Evolutionary conservation across 2,888 invertebrate genomes (phyloP), one percentile per base, ranked within the genome.

Genomic region (Coenonympha arcania): DNA sequence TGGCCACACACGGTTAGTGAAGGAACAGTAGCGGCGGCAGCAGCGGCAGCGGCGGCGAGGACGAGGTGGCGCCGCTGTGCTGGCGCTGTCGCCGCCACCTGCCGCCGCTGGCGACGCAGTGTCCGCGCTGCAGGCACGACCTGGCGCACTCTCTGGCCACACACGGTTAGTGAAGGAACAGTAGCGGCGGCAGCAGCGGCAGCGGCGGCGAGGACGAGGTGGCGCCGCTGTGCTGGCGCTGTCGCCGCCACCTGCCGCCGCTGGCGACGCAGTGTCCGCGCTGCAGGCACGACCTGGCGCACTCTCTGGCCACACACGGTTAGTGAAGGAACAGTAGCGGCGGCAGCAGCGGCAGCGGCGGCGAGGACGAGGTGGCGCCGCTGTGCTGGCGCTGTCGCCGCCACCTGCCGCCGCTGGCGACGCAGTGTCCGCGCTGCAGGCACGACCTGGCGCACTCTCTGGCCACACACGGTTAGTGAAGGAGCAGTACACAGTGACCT

Each of bases 351-450:
- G 98, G 57, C 8, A 60, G 60, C 11, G 62, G 62, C 1, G 92
- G 93, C 52, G 98, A 98, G 77, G 93, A 94, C 1, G 98, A 98
- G 76, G 95, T 97, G 64, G 81, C 96, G 48, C 94, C 96, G 0
- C 90, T 99, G 81, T 99, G 99, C 77, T 99, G 99, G 81, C 91
- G 97, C 52, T 99, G 99, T 72, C 96, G 98, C 0, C 95, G 97
- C 1, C 96, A 96, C 69, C 63, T 69, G 43, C 92, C 96, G 2
- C 89, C 97, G 34, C 82, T 95, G 30, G 90, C 91, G 16, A 88
- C 89, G 19, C 87, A 85, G 58, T 99, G 99, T 71, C 90, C 93
- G 30, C 95, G 95, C 68, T 99, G 99, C 75, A 89, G 90, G 3
- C 94, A 99, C 64, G 91, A 90, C 34, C 95, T 96, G 69, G 92